A percentile compares a stretch with the other conserved stretches of the same genome.
These are phyloP conservation scores for Drosophila picticornis DNA, from an alignment of 2,888 invertebrate genomes.

Conservation along the genomic window DNA sequence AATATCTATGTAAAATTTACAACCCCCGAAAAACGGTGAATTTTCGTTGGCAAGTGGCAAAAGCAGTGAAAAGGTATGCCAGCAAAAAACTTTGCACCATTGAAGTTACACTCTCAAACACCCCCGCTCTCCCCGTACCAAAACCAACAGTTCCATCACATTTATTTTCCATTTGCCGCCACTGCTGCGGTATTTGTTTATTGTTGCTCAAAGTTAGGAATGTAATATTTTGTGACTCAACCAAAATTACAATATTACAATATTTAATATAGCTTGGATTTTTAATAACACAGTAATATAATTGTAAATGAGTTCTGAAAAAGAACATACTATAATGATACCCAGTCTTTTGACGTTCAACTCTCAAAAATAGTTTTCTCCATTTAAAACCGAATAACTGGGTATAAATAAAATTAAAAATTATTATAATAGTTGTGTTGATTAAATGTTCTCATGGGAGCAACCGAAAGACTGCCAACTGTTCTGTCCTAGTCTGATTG, in stretches of 20 bases:
- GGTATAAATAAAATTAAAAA: background rate
- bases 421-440: background rate
- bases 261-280: background rate
- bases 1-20: slow-evolving; percentile 38
- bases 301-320: background rate
- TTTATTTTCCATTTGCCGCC: background rate
- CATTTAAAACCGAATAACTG: background rate
- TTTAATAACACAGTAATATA: background rate
- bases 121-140: background rate
- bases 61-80: slow-evolving; percentile 47
- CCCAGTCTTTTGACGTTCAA: background rate
- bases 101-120: slow-evolving; percentile 3
- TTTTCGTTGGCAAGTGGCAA: slow-evolving; percentile 46
- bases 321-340: background rate
- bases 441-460: background rate
- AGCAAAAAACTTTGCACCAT: slow-evolving; percentile 39
- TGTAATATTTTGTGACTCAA: slow-evolving; percentile 39
- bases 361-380: background rate
- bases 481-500: background rate
- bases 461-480: background rate
- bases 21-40: background rate
- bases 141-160: background rate
- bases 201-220: slow-evolving; percentile 37
- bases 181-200: slow-evolving; percentile 41
- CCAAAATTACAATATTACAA: slow-evolving; percentile 4